Base-by-base conservation (phyloP, 2,888 invertebrate species). In the Limenitis arthemis region DNA sequence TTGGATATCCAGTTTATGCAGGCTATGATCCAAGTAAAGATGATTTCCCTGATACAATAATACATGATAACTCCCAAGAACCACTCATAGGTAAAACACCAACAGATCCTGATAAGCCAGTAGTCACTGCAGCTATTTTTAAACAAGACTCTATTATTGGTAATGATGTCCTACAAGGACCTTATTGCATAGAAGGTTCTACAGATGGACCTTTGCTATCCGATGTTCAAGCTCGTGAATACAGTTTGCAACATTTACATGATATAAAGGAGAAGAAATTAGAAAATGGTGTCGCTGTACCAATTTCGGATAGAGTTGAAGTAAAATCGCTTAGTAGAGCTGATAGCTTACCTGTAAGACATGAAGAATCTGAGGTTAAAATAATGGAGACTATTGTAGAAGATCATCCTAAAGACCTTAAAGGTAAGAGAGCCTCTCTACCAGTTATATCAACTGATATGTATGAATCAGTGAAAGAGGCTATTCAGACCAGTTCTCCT, bases 111-210 rank as follows among this genome's bases (percentile, higher is more conserved):
- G 88, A 88, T 58, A 91, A 90, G 59, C 92, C 92, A 5, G 89
- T 91, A 32, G 91, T 92, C 43, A 92, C 91, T 37, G 91, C 92
- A 0, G 92, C 91, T 0, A 87, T 92, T 40, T 88, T 91, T 58
- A 92, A 92, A 61, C 88, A 91, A 67, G 89, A 89, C 67, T 82
- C 88, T 1, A 83, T 88, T 5, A 87, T 87, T 55, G 81, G 82
- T 4, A 84, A 70, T 29, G 86, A 86, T 29, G 74, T 69, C 9
- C 59, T 82, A 9, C 82, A 81, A 67, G 84, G 81, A 0, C 83
- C 85, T 5, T 86, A 86, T 46, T 82, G 82, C 47, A 77, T 88
- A 28, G 87, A 88, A 68, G 86, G 88, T 0, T 86, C 87, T 0
- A 83, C 82, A 9, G 88, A 88, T 42, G 87, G 87, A 1, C 86